Percentiles rank a stretch among this genome's conserved stretches.
Conservation (phyloP, 23 tunicate genomes). For the Ciona savignyi region DNA sequence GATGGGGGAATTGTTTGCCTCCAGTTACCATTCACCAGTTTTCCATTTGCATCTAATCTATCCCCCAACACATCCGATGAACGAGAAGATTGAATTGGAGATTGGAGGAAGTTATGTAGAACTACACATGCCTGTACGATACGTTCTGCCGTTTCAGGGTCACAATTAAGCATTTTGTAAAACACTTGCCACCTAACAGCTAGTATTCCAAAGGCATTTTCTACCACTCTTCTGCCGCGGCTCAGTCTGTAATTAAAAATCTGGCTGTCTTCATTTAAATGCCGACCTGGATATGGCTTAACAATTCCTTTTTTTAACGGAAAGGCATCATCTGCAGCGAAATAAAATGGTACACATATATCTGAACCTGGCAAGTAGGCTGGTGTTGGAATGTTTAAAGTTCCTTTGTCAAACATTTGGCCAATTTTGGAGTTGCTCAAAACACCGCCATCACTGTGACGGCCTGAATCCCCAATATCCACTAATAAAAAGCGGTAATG, state of each 20-base stretch:
- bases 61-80: slow-evolving; percentile 9
- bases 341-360: slow-evolving; percentile 7
- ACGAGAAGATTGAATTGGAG: not conserved
- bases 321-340: slow-evolving; percentile 42
- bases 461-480: slow-evolving; percentile 17
- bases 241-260: slow-evolving; percentile 32
- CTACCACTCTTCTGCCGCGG: slow-evolving; percentile 32
- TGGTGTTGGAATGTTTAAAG: slow-evolving; percentile 15
- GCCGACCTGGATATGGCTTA: slow-evolving; percentile 26
- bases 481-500: slow-evolving; percentile 11
- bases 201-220: slow-evolving; percentile 38
- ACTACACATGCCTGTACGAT: slow-evolving; percentile 28
- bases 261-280: not conserved
- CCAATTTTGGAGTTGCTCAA: slow-evolving; percentile 19
- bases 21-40: slow-evolving; percentile 10
- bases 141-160: too few relatives aligned
- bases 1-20: slow-evolving; percentile 4
- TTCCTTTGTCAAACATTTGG: slow-evolving; percentile 1
- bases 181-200: slow-evolving; percentile 23
- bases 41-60: slow-evolving; percentile 8
- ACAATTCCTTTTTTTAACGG: slow-evolving; percentile 29
- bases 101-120: slow-evolving; percentile 27
- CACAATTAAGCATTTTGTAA: too few relatives aligned
- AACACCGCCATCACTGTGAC: slow-evolving; percentile 35
- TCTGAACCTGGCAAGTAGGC: not conserved